Evolutionary conservation across 2,888 invertebrate genomes (phyloP).

Genomic region (Pheosia gnoma): DNA sequence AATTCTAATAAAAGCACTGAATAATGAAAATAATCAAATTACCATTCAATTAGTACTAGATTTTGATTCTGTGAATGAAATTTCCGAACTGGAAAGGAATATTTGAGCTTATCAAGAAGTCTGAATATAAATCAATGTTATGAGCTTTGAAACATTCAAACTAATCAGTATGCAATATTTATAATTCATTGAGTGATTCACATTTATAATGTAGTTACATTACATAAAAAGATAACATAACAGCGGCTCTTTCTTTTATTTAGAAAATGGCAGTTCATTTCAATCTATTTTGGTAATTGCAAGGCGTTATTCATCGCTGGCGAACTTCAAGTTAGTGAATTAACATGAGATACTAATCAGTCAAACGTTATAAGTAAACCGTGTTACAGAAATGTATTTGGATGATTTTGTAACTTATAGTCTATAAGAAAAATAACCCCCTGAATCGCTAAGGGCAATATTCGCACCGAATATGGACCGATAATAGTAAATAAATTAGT

Average conservation of each 20-base stretch:
- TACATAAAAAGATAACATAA: background rate
- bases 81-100: constrained; percentile 12
- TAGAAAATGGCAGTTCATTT: background rate
- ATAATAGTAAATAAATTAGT: background rate
- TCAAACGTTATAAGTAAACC: background rate
- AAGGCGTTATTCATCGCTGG: background rate
- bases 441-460: background rate
- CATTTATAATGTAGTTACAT: background rate
- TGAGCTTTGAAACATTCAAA: constrained; percentile 6
- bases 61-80: constrained; percentile 20
- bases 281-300: too few species aligned
- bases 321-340: background rate
- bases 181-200: constrained; percentile 7
- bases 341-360: background rate
- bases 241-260: background rate
- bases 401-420: background rate
- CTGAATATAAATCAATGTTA: constrained; percentile 1
- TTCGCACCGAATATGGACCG: background rate
- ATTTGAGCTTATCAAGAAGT: constrained; percentile 2
- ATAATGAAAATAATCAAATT: constrained; percentile 25
- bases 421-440: background rate
- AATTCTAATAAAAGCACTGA: constrained; percentile 27
- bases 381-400: background rate
- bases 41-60: constrained; percentile 16
- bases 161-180: constrained; percentile 8